Percentiles rank a stretch among this genome's conserved stretches.
Conservation (phyloP, 2,113 vertebrate genomes). For the Morone chrysops region DNA sequence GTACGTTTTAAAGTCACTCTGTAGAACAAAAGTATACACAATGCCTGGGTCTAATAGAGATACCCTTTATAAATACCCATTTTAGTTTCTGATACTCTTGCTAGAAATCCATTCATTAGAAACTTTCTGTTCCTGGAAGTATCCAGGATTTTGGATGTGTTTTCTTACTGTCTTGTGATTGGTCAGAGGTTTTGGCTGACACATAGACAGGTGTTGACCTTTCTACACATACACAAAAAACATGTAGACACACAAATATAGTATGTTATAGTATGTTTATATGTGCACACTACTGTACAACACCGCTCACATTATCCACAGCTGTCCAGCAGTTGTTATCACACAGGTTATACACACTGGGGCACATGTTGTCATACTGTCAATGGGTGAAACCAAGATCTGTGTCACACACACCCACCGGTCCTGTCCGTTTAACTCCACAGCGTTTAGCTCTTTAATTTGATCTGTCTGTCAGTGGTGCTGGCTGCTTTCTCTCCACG, state of each 20-base stretch:
- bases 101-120: neutral
- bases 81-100: neutral
- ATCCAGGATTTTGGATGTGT: constrained; percentile 7
- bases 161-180: neutral
- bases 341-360: neutral
- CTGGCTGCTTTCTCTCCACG: constrained; percentile 9
- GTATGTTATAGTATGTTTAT: neutral
- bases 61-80: neutral
- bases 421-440: constrained; percentile 16
- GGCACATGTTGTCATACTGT: constrained; percentile 4
- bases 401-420: neutral
- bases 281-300: neutral
- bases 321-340: neutral
- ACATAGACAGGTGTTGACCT: constrained; percentile 4
- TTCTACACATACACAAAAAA: neutral
- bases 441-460: constrained; percentile 38
- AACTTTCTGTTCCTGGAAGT: neutral
- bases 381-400: too few relatives aligned
- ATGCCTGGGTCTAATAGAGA: neutral
- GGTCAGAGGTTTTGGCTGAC: neutral
- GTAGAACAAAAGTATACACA: neutral
- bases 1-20: neutral
- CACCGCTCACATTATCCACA: neutral
- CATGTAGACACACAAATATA: neutral
- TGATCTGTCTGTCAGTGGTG: constrained; percentile 29